These are phyloP conservation scores for Meghimatium bilineatum DNA, from an alignment of 2,888 invertebrate species.

Conservation along the genomic window DNA sequence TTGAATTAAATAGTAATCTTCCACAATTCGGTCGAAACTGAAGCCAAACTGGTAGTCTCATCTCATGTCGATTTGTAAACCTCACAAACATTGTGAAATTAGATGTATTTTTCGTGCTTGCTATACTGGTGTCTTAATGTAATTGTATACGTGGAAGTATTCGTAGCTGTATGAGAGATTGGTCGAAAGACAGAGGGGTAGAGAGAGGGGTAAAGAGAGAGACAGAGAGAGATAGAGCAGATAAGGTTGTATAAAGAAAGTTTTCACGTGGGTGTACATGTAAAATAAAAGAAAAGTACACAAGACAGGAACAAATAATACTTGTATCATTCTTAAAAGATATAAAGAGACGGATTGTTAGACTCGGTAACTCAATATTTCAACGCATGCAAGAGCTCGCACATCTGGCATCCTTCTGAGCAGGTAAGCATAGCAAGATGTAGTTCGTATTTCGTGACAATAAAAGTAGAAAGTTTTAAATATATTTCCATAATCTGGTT, in stretches of 20 bases:
- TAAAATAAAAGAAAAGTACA: neutral
- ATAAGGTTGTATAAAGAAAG: neutral
- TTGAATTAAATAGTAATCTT: no score
- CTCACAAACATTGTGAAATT: no score
- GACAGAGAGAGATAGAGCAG: neutral
- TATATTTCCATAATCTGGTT: neutral
- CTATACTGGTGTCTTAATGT: no score
- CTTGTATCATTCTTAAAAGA: neutral
- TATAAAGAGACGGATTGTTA: neutral
- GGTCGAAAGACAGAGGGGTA: neutral
- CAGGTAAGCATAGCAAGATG: neutral
- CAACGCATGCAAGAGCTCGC: neutral
- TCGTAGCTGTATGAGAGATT: no score
- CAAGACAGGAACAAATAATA: neutral
- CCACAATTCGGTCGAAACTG: no score
- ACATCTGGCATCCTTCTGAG: neutral
- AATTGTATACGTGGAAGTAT: no score
- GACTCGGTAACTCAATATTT: neutral
- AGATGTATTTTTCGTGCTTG: no score
- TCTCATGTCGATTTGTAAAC: no score
- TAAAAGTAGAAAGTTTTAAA: neutral
- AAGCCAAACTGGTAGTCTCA: no score
- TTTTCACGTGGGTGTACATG: neutral
- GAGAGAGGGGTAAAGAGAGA: neutral
- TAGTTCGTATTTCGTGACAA: neutral